A percentile compares a stretch with the other conserved stretches of the same genome.
These are phyloP conservation scores for Caracal caracal DNA, from an alignment of 2,113 vertebrate genomes.

Conservation along the genomic window DNA sequence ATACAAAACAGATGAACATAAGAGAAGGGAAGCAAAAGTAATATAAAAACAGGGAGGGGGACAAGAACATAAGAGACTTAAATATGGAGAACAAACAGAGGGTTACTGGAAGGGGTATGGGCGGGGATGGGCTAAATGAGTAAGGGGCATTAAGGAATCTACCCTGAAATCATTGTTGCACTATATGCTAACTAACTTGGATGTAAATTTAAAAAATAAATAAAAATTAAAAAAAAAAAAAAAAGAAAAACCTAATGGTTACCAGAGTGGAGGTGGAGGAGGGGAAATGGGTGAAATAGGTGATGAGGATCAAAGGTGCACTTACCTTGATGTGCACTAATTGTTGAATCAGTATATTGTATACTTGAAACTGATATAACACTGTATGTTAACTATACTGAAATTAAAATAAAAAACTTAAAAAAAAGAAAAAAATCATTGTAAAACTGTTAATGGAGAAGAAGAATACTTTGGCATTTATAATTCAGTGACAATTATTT, in stretches of 20 bases:
- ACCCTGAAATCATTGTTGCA: too few relatives aligned
- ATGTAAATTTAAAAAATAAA: too few relatives aligned
- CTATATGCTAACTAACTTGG: too few relatives aligned
- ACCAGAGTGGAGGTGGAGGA: background rate
- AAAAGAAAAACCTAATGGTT: background rate
- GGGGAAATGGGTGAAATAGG: background rate
- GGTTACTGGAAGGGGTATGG: too few relatives aligned
- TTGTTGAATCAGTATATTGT: background rate
- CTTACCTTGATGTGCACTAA: background rate
- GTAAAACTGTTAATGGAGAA: conserved; percentile 19
- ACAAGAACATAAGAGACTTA: too few relatives aligned
- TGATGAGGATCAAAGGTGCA: background rate
- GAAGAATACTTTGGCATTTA: background rate
- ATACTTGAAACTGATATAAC: background rate
- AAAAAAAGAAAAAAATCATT: background rate
- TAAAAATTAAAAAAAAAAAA: too few relatives aligned
- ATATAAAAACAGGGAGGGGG: too few relatives aligned
- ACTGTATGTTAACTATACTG: background rate
- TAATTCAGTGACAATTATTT: conserved; percentile 28
- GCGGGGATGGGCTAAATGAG: too few relatives aligned
- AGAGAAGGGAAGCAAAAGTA: too few relatives aligned
- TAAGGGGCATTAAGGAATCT: too few relatives aligned
- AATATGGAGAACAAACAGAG: too few relatives aligned
- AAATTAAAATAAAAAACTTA: background rate
- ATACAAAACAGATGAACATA: too few relatives aligned